Evolutionary conservation across 2,113 vertebrate species (phyloP).

Genomic region (Psephotus haematonotus): DNA sequence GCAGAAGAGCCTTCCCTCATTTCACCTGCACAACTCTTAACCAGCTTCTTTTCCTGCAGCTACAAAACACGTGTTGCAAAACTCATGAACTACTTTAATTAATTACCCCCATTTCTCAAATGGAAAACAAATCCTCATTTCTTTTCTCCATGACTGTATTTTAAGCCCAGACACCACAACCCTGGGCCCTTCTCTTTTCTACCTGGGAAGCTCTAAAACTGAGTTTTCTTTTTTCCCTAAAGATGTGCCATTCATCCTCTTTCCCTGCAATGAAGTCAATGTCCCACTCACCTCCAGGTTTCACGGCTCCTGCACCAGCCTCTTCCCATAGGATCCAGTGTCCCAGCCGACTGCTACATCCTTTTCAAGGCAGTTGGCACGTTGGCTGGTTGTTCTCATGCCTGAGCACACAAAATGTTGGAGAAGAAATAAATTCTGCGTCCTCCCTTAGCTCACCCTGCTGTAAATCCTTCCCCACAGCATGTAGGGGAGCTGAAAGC

Average conservation of each 20-base stretch:
- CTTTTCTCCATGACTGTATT: neutral
- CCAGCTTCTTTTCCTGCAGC: neutral
- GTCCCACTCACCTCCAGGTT: neutral
- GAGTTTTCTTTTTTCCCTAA: neutral
- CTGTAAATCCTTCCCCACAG: neutral
- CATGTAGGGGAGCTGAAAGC: rapidly evolving
- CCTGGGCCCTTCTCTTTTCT: neutral
- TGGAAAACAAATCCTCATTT: neutral
- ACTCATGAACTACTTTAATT: neutral
- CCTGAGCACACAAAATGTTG: neutral
- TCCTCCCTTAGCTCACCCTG: neutral
- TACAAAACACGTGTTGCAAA: neutral
- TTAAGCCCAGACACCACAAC: neutral
- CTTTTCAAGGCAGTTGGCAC: rapidly evolving
- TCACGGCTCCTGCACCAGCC: too few species aligned
- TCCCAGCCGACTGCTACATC: neutral
- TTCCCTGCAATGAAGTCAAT: neutral
- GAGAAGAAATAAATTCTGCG: neutral
- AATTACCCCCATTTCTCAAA: neutral
- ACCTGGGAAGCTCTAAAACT: neutral
- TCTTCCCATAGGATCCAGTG: neutral
- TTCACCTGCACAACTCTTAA: neutral
- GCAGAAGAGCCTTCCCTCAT: neutral
- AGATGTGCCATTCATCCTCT: neutral
- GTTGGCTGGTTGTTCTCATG: rapidly evolving